These are phyloP conservation scores for Pherbina coryleti DNA, from an alignment of 2,888 invertebrate genomes.

Conservation along the genomic window DNA sequence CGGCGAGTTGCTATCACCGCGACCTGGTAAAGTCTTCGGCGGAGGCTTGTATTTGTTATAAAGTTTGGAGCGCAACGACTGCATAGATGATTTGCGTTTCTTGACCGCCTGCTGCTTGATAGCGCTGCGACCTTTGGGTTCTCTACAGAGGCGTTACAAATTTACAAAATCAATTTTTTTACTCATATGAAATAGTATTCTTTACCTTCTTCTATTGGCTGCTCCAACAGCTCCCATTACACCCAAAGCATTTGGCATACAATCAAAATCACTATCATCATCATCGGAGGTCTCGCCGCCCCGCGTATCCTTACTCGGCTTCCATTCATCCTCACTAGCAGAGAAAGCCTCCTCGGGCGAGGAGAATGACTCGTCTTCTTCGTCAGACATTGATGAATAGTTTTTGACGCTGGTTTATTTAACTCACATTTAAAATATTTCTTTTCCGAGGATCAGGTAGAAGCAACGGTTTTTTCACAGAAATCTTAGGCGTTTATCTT, in stretches of 20 bases:
- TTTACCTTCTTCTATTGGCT: slow-evolving; percentile 33
- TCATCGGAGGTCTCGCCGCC: slow-evolving; percentile 67
- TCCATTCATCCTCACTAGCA: slow-evolving; percentile 68
- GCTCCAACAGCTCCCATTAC: slow-evolving; percentile 41
- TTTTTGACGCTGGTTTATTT: neutral
- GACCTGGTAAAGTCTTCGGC: slow-evolving; percentile 59
- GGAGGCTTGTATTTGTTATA: slow-evolving; percentile 66
- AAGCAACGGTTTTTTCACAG: neutral
- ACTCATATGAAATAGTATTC: neutral
- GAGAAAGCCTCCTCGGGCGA: slow-evolving; percentile 62
- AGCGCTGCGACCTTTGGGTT: slow-evolving; percentile 45
- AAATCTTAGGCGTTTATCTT: slow-evolving; percentile 9
- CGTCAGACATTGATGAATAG: slow-evolving; percentile 60
- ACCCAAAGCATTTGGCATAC: slow-evolving; percentile 44
- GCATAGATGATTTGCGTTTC: slow-evolving; percentile 58
- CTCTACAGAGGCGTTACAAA: slow-evolving; percentile 18
- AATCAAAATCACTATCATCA: slow-evolving; percentile 66
- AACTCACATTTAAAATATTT: neutral
- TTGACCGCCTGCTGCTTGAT: slow-evolving; percentile 55
- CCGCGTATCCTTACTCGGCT: slow-evolving; percentile 58
- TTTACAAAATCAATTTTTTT: neutral
- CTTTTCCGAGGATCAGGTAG: neutral
- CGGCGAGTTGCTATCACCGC: slow-evolving; percentile 57
- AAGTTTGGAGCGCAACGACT: slow-evolving; percentile 61
- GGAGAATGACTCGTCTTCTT: slow-evolving; percentile 63